Evolutionary conservation across 2,888 invertebrate species (phyloP).

Genomic region (Microchrysa polita): DNA sequence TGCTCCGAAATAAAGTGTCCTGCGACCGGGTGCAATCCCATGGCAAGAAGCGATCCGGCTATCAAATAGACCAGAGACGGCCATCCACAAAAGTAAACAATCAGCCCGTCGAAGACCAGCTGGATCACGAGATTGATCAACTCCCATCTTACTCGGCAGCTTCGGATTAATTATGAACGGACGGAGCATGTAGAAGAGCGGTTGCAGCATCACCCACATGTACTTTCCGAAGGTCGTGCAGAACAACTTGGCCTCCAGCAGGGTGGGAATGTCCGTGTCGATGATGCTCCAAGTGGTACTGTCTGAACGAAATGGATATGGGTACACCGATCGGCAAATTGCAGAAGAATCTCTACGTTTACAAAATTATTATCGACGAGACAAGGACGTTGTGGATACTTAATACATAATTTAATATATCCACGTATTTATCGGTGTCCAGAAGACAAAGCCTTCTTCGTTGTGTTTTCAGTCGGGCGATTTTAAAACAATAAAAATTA

Average conservation of each 20-base stretch:
- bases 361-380: too few species aligned
- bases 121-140: constrained; percentile 86
- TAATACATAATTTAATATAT: too few species aligned
- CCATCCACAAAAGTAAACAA: constrained; percentile 82
- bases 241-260: constrained; percentile 91
- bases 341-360: constrained; percentile 94
- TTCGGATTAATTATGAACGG: constrained; percentile 91
- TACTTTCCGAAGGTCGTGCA: constrained; percentile 91
- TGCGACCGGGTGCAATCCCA: constrained; percentile 97
- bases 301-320: constrained; percentile 87
- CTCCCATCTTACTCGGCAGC: constrained; percentile 83
- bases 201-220: constrained; percentile 91
- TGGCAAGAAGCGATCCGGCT: constrained; percentile 87
- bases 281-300: constrained; percentile 66
- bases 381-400: too few species aligned
- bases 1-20: constrained; percentile 99
- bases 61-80: constrained; percentile 86
- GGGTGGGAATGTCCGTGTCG: constrained; percentile 96
- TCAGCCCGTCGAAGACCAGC: constrained; percentile 80
- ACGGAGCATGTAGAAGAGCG: constrained; percentile 92
- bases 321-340: constrained; percentile 97
- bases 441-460: too few species aligned
- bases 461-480: too few species aligned
- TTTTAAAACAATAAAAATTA: too few species aligned
- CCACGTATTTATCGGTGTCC: too few species aligned